Conservation (phyloP, 2,113 vertebrate genomes). For the Pachypanchax playfairii region DNA sequence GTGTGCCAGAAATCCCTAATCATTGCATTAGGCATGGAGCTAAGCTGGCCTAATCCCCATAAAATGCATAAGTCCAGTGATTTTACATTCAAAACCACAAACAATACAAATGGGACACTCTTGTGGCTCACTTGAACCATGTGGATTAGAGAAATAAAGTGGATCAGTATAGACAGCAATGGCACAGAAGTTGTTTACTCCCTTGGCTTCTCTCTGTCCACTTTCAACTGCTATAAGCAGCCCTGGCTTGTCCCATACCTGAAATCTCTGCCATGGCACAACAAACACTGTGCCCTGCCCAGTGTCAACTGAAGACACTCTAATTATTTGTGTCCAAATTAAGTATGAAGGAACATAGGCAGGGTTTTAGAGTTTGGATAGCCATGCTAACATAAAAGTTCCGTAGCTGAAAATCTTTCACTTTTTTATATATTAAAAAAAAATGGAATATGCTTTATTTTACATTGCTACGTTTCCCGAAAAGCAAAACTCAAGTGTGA, state of each 20-base stretch:
- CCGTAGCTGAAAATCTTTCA: neutral
- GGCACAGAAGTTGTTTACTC: slow-evolving; percentile 38
- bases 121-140: slow-evolving; percentile 66
- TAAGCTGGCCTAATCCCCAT: slow-evolving; percentile 77
- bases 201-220: slow-evolving; percentile 51
- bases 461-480: too few relatives aligned
- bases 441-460: too few relatives aligned
- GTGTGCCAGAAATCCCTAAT: slow-evolving; percentile 79
- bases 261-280: slow-evolving; percentile 39
- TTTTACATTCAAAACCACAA: slow-evolving; percentile 73
- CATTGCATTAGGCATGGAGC: slow-evolving; percentile 76
- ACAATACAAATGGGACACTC: slow-evolving; percentile 72
- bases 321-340: slow-evolving; percentile 41
- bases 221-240: slow-evolving; percentile 48
- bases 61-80: slow-evolving; percentile 76
- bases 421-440: too few relatives aligned
- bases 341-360: neutral
- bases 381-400: slow-evolving; percentile 10
- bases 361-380: slow-evolving; percentile 27
- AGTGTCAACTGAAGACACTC: slow-evolving; percentile 31
- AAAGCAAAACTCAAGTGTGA: too few relatives aligned
- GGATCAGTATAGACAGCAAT: slow-evolving; percentile 59
- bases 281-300: neutral
- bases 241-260: slow-evolving; percentile 54
- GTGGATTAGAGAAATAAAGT: slow-evolving; percentile 71